These are phyloP conservation scores for Suncus etruscus DNA, from an alignment of 2,113 vertebrate species.

Conservation along the genomic window DNA sequence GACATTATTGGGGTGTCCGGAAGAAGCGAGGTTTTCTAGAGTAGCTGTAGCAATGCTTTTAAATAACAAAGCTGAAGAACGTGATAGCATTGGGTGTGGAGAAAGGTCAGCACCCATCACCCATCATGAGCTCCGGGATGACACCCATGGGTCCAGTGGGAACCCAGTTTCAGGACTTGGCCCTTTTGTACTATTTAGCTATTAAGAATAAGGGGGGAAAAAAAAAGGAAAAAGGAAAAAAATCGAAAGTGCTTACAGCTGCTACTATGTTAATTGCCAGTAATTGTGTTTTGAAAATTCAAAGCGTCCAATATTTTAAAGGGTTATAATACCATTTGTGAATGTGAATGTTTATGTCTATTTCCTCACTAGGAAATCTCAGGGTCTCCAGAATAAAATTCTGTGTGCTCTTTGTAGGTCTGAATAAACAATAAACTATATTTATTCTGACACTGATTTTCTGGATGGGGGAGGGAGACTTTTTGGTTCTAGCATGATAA, in stretches of 20 bases:
- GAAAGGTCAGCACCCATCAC: too few relatives aligned
- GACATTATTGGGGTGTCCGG: neutral
- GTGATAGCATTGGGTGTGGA: too few relatives aligned
- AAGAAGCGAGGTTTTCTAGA: neutral
- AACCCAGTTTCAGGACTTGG: too few relatives aligned
- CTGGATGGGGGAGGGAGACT: too few relatives aligned
- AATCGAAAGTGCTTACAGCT: neutral
- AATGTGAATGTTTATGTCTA: neutral
- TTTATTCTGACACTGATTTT: slow-evolving; percentile 29
- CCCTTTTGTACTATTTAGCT: too few relatives aligned
- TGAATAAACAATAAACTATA: slow-evolving; percentile 18
- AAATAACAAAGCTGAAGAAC: neutral
- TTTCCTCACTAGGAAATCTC: neutral
- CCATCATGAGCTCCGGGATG: too few relatives aligned
- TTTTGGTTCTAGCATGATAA: too few relatives aligned
- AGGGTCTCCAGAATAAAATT: neutral
- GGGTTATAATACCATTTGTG: neutral
- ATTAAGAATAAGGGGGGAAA: neutral
- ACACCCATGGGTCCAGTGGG: too few relatives aligned
- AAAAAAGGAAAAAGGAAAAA: slow-evolving; percentile 13
- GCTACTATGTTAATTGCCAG: slow-evolving; percentile 23
- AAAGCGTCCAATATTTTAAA: slow-evolving; percentile 30
- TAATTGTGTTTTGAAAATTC: slow-evolving; percentile 24
- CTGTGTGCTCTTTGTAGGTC: neutral
- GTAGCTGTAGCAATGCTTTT: neutral